Evolutionary conservation across 2,797 vertebrate genomes (phyloP).

Genomic region (Alouatta caraya): DNA sequence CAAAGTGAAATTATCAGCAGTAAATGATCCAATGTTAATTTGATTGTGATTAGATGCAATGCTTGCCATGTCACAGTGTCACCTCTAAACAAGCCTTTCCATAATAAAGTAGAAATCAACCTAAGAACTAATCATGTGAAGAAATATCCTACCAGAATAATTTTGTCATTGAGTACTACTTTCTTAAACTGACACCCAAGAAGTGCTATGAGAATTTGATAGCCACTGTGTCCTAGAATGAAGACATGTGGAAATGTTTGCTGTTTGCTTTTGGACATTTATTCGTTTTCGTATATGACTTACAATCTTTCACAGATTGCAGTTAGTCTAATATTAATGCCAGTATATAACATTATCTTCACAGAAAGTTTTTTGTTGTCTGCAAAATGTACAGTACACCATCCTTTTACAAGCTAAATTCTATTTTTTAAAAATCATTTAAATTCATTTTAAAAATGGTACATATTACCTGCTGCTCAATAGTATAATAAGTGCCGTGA

Average conservation of each 20-base stretch:
- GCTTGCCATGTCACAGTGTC: background rate
- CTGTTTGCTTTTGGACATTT: background rate
- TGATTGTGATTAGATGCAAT: constrained; percentile 42
- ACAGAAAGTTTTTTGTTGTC: background rate
- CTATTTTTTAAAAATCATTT: background rate
- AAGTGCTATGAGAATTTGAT: background rate
- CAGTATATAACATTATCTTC: background rate
- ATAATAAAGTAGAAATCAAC: constrained; percentile 29
- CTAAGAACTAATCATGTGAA: background rate
- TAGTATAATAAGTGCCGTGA: background rate
- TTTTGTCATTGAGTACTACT: background rate
- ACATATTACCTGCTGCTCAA: background rate
- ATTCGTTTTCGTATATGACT: background rate
- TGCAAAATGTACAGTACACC: background rate
- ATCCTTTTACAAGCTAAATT: background rate
- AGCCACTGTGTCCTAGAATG: background rate
- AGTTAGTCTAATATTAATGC: background rate
- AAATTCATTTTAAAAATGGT: background rate
- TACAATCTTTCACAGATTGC: background rate
- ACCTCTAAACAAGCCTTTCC: constrained; percentile 25
- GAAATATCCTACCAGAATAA: background rate
- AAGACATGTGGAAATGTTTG: background rate
- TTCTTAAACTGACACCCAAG: background rate
- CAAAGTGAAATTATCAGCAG: constrained; percentile 42
- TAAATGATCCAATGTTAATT: constrained; percentile 58